Percentiles rank a stretch among this genome's conserved stretches.
These are phyloP conservation scores for Ispidina picta DNA, from an alignment of 2,797 vertebrate species.

Conservation along the genomic window DNA sequence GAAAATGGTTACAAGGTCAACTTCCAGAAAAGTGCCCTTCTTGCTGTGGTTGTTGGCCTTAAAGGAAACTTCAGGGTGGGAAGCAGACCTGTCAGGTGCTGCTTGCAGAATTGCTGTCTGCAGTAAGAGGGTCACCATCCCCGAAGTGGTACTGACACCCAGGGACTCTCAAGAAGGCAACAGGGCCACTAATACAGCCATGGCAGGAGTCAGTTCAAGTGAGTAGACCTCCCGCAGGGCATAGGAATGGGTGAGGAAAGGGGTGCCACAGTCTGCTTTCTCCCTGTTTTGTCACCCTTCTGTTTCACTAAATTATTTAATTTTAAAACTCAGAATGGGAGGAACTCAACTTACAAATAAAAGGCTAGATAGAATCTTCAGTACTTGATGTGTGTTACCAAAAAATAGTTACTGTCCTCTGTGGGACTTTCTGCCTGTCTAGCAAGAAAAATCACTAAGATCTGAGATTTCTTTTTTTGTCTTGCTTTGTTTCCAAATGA, in stretches of 20 bases:
- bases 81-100: neutral
- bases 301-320: neutral
- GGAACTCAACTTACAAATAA: neutral
- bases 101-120: neutral
- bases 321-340: neutral
- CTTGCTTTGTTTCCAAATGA: neutral
- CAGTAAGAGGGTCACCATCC: neutral
- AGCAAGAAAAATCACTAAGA: neutral
- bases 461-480: neutral
- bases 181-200: neutral
- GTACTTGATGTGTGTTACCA: neutral
- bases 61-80: neutral
- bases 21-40: neutral
- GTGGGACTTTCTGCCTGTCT: neutral
- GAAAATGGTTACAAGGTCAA: neutral
- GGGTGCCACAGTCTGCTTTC: neutral
- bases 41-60: neutral
- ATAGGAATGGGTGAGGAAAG: neutral
- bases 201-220: neutral
- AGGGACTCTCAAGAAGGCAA: neutral
- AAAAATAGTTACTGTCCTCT: neutral
- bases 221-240: neutral
- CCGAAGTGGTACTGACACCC: neutral
- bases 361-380: neutral
- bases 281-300: neutral